Conservation (phyloP, 2,888 invertebrate species). For the Cylindroiulus punctatus region DNA sequence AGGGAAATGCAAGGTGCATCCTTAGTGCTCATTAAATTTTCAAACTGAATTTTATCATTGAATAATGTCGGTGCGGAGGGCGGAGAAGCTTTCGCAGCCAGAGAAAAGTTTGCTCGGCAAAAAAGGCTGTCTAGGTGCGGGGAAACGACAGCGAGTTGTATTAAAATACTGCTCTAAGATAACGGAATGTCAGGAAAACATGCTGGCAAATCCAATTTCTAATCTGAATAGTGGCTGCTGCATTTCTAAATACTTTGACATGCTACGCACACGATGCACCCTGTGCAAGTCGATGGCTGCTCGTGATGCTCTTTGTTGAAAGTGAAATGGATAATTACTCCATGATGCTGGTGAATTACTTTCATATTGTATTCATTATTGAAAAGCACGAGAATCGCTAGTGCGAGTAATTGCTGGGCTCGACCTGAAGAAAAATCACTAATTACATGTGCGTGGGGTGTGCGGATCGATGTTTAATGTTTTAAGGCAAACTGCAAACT, state of each 20-base stretch:
- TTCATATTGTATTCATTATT: too few species aligned
- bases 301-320: background rate
- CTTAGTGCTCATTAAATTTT: slow-evolving; percentile 42
- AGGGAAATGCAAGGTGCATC: slow-evolving; percentile 34
- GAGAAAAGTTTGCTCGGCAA: background rate
- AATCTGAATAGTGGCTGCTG: background rate
- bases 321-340: background rate
- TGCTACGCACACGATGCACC: background rate
- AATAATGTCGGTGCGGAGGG: slow-evolving; percentile 14
- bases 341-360: too few species aligned
- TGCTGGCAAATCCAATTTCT: background rate
- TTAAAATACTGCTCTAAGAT: background rate
- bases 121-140: background rate
- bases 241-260: background rate
- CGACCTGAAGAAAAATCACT: too few species aligned
- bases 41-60: slow-evolving; percentile 38
- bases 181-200: background rate
- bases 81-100: slow-evolving; percentile 20
- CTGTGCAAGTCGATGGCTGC: background rate
- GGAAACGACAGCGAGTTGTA: background rate
- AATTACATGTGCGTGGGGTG: too few species aligned
- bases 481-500: too few species aligned
- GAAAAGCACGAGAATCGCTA: too few species aligned
- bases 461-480: too few species aligned
- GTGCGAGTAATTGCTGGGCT: too few species aligned